These are phyloP conservation scores for Gavia stellata DNA, from an alignment of 2,113 vertebrate species.

Conservation along the genomic window DNA sequence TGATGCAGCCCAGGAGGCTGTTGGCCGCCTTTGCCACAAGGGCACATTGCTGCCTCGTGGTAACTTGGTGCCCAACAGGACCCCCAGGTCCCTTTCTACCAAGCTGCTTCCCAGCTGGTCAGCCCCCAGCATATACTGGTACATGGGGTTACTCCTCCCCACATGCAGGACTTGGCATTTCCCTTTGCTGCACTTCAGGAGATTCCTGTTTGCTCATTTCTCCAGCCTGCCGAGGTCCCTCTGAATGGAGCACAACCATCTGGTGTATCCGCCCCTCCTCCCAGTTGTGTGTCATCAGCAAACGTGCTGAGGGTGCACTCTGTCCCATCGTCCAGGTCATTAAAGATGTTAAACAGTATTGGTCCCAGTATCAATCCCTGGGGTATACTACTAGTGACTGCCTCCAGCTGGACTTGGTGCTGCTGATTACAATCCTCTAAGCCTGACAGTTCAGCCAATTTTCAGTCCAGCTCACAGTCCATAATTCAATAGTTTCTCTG, in stretches of 20 bases:
- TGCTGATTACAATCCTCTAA: not conserved
- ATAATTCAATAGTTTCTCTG: not conserved
- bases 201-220: not conserved
- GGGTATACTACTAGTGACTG: not conserved
- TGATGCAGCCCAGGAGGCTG: not conserved
- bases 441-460: not conserved
- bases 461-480: not conserved
- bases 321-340: not conserved
- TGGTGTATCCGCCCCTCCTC: not conserved
- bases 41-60: not conserved
- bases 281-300: not conserved
- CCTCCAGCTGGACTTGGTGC: not conserved
- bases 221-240: not conserved
- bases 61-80: not conserved
- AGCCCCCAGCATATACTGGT: not conserved
- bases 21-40: not conserved
- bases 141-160: not conserved
- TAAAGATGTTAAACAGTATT: not conserved
- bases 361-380: not conserved
- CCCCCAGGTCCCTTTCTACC: not conserved
- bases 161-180: not conserved
- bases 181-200: not conserved
- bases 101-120: not conserved
- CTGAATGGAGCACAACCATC: not conserved
- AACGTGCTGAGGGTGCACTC: not conserved